phyloP scores from a whole-genome alignment of 1,140 invertebrate genomes.

The Phthorimaea operculella region DNA sequence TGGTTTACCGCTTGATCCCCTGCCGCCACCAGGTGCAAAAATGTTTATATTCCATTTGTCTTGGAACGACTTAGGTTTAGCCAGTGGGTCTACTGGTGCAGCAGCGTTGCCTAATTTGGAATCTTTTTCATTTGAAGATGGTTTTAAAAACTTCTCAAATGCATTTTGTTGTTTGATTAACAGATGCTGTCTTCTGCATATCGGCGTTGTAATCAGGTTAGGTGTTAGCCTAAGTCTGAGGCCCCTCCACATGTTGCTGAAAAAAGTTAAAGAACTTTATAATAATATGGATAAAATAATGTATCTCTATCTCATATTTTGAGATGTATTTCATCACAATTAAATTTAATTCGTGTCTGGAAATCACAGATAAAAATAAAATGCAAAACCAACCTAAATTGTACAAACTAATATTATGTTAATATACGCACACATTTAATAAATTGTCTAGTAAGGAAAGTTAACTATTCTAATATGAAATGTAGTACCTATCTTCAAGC shows the following conservation, averaged over 20 bases:
- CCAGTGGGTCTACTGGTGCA: slow-evolving; percentile 48
- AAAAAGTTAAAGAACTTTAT: too few species aligned
- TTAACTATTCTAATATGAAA: too few species aligned
- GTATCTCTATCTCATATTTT: too few species aligned
- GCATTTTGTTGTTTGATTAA: slow-evolving; percentile 81
- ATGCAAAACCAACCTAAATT: too few species aligned
- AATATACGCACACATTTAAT: too few species aligned
- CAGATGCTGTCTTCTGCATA: slow-evolving; percentile 53
- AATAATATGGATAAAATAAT: too few species aligned
- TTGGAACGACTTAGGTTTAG: slow-evolving; percentile 59
- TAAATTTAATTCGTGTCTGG: too few species aligned
- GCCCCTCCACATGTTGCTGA: slow-evolving; percentile 52
- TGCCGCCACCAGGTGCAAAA: slow-evolving; percentile 67
- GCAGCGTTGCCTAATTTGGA: slow-evolving; percentile 61
- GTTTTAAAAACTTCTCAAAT: slow-evolving; percentile 91
- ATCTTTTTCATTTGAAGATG: slow-evolving; percentile 63
- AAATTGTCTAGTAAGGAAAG: too few species aligned
- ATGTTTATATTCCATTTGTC: slow-evolving; percentile 76
- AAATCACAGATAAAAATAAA: too few species aligned
- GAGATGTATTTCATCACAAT: too few species aligned
- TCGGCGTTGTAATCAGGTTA: slow-evolving; percentile 50
- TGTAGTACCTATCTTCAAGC: too few species aligned
- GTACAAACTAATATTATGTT: too few species aligned
- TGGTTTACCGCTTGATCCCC: slow-evolving; percentile 64
- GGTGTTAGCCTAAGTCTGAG: slow-evolving; percentile 59